A percentile compares a stretch with the other conserved stretches of the same genome.
Conservation (phyloP, 2,113 vertebrate species). For the Stomatorhinus ivindoensis region DNA sequence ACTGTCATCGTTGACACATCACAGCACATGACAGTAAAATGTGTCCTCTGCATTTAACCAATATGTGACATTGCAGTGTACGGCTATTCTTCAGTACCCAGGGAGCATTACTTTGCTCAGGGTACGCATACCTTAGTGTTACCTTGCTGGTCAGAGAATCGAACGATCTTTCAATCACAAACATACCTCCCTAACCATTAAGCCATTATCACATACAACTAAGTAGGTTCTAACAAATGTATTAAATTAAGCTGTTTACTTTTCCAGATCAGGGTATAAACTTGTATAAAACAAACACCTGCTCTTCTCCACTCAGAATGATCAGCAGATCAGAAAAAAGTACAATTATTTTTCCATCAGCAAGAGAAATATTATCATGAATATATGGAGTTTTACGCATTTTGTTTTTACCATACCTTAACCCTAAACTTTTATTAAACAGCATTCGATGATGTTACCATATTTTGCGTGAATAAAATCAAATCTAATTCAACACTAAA, state of each 20-base stretch:
- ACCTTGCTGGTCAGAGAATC: neutral
- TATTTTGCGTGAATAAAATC: neutral
- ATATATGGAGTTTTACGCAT: neutral
- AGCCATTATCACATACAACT: neutral
- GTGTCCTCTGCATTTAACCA: neutral
- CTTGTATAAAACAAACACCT: neutral
- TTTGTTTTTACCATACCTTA: neutral
- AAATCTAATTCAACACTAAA: neutral
- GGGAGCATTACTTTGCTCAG: neutral
- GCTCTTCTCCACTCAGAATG: neutral
- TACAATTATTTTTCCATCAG: neutral
- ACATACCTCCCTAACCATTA: neutral
- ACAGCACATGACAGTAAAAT: neutral
- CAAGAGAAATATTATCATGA: neutral
- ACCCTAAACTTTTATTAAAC: neutral
- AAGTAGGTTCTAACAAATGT: neutral
- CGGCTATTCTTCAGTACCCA: neutral
- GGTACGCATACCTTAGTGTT: neutral
- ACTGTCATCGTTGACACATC: neutral
- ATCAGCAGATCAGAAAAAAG: constrained; percentile 28
- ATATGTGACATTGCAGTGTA: neutral
- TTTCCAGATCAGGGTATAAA: neutral
- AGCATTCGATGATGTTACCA: neutral
- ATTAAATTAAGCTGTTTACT: neutral
- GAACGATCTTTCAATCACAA: neutral